Evolutionary conservation across 2,113 vertebrate genomes (phyloP).

Genomic region (Pandion haliaetus): DNA sequence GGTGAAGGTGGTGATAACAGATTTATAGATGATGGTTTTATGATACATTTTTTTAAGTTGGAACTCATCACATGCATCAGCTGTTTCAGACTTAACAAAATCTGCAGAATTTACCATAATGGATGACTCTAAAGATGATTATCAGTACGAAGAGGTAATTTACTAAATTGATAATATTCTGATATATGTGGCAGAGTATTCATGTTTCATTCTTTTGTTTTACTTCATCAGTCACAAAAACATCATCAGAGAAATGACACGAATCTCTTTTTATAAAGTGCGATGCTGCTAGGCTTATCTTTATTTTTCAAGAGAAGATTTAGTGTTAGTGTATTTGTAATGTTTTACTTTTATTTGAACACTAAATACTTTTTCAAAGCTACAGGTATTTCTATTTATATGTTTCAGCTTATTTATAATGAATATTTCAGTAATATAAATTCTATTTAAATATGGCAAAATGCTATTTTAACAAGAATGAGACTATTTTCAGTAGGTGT

Average conservation of each 20-base stretch:
- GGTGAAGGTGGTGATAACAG: not conserved
- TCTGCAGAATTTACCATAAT: slow-evolving; percentile 63
- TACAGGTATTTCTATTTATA: not conserved
- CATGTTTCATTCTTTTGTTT: not conserved
- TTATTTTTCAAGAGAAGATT: not conserved
- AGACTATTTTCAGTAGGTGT: not conserved
- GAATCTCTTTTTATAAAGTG: not conserved
- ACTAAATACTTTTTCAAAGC: not conserved
- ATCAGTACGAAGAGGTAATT: slow-evolving; percentile 81
- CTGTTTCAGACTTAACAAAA: slow-evolving; percentile 69
- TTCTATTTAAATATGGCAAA: not conserved
- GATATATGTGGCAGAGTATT: not conserved
- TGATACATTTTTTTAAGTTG: not conserved
- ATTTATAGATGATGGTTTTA: not conserved
- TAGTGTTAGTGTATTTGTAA: not conserved
- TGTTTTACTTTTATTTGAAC: not conserved
- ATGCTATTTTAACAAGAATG: not conserved
- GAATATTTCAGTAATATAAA: not conserved
- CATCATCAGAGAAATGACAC: not conserved
- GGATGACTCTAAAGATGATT: slow-evolving; percentile 74
- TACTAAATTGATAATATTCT: not conserved
- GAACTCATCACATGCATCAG: not conserved
- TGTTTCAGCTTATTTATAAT: not conserved
- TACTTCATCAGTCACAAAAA: not conserved
- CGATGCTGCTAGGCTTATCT: not conserved